Conservation (phyloP, 2,797 vertebrate species). For the Carapus acus region DNA sequence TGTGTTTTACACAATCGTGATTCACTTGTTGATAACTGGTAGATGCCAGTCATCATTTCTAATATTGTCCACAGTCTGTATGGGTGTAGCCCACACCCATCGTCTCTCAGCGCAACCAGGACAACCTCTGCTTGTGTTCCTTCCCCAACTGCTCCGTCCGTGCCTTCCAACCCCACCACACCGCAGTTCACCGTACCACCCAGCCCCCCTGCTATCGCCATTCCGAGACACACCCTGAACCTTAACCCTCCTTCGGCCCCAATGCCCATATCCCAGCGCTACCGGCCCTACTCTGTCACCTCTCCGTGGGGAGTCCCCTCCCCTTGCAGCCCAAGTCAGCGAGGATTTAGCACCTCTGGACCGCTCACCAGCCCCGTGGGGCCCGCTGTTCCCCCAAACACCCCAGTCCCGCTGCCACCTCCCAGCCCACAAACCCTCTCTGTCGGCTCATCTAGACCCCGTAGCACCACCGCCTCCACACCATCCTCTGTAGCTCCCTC, state of each 20-base stretch:
- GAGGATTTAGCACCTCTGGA: conserved; percentile 49
- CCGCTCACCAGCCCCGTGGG: conserved; percentile 54
- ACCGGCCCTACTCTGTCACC: conserved; percentile 83
- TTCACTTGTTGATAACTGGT: conserved; percentile 16
- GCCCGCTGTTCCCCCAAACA: conserved; percentile 59
- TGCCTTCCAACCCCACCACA: conserved; percentile 53
- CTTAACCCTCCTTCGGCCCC: conserved; percentile 68
- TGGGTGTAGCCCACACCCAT: conserved; percentile 84
- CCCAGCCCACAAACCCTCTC: conserved; percentile 65
- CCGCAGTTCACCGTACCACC: conserved; percentile 65
- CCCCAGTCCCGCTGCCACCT: conserved; percentile 58
- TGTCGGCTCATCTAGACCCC: conserved; percentile 65
- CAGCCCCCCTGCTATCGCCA: conserved; percentile 59
- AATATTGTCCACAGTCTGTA: conserved; percentile 87
- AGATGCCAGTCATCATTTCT: conserved; percentile 54
- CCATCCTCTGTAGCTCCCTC: conserved; percentile 66
- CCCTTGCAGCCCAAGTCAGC: conserved; percentile 62
- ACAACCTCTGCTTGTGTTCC: conserved; percentile 69
- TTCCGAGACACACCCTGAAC: conserved; percentile 55
- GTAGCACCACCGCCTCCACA: conserved; percentile 58
- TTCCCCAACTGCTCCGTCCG: conserved; percentile 62
- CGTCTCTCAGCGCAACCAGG: conserved; percentile 73
- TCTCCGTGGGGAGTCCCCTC: conserved; percentile 70
- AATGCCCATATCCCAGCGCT: conserved; percentile 80
- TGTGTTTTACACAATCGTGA: conserved; percentile 46